Evolutionary conservation across 2,888 invertebrate genomes (phyloP).

Genomic region (Schizaphis graminum): DNA sequence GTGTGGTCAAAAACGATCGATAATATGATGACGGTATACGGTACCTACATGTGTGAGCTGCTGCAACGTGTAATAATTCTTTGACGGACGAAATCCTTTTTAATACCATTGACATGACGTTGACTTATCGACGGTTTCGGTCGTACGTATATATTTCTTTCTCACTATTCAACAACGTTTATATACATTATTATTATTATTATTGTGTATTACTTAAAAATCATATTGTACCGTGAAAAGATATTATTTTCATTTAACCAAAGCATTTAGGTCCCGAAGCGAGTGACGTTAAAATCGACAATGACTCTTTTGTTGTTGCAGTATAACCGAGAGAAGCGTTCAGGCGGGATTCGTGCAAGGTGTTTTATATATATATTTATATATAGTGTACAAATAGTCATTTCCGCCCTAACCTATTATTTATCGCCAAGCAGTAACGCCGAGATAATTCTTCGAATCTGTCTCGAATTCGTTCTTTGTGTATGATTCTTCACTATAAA

Average conservation of each 20-base stretch:
- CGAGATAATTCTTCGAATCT: constrained; percentile 35
- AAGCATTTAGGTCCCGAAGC: constrained; percentile 1
- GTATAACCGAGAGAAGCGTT: neutral
- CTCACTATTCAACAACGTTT: constrained; percentile 34
- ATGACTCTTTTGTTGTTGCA: constrained; percentile 31
- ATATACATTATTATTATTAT: neutral
- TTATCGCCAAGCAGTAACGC: neutral
- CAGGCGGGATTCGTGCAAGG: constrained; percentile 38
- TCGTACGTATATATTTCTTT: neutral
- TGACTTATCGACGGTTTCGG: constrained; percentile 53
- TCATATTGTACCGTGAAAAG: constrained; percentile 34
- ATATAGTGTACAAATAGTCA: constrained; percentile 17
- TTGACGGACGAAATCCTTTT: constrained; percentile 43
- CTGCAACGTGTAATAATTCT: constrained; percentile 29
- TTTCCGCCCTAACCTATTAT: constrained; percentile 54
- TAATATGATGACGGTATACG: neutral
- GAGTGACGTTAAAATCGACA: constrained; percentile 43
- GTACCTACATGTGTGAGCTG: neutral
- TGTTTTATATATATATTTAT: neutral
- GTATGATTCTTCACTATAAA: neutral
- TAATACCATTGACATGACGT: constrained; percentile 37
- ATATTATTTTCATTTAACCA: constrained; percentile 51
- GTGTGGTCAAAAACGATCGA: constrained; percentile 62
- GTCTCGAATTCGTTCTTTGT: neutral
- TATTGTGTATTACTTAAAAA: constrained; percentile 40